Conservation (phyloP, 2,113 vertebrate species). For the Pleuronectes platessa region DNA sequence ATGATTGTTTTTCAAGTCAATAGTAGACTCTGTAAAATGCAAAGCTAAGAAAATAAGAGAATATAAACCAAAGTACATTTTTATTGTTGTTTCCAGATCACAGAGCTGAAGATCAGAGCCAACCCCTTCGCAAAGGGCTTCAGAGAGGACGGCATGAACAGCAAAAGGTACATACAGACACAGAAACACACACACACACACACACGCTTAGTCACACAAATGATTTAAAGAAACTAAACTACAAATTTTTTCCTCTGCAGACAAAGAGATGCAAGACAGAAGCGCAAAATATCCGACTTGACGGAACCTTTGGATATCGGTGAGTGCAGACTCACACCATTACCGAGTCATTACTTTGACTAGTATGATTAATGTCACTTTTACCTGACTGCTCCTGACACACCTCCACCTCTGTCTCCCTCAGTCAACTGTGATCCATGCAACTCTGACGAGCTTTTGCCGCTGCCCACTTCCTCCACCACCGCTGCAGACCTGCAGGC, state of each 20-base stretch:
- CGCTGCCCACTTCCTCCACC: constrained; percentile 34
- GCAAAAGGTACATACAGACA: constrained; percentile 75
- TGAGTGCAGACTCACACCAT: constrained; percentile 31
- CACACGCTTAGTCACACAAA: neutral
- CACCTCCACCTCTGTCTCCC: neutral
- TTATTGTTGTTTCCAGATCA: constrained; percentile 69
- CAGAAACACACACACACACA: constrained; percentile 3
- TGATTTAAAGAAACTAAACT: neutral
- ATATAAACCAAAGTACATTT: too few relatives aligned
- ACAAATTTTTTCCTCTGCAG: constrained; percentile 46
- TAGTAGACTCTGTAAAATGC: too few relatives aligned
- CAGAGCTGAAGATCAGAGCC: constrained; percentile 82
- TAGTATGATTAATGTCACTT: neutral
- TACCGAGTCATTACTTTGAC: neutral
- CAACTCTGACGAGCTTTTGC: constrained; percentile 73
- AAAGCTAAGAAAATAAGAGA: too few relatives aligned
- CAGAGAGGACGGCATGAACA: constrained; percentile 83
- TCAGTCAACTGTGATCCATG: constrained; percentile 80
- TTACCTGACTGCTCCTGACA: neutral
- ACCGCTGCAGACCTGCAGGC: constrained; percentile 61
- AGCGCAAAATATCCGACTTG: constrained; percentile 71
- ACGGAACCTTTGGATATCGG: constrained; percentile 78
- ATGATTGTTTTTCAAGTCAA: too few relatives aligned
- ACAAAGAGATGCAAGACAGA: constrained; percentile 83
- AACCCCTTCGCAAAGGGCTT: constrained; percentile 85